Evolutionary conservation across 1,140 invertebrate genomes (phyloP).

Genomic region (Drosophila lacertosa): DNA sequence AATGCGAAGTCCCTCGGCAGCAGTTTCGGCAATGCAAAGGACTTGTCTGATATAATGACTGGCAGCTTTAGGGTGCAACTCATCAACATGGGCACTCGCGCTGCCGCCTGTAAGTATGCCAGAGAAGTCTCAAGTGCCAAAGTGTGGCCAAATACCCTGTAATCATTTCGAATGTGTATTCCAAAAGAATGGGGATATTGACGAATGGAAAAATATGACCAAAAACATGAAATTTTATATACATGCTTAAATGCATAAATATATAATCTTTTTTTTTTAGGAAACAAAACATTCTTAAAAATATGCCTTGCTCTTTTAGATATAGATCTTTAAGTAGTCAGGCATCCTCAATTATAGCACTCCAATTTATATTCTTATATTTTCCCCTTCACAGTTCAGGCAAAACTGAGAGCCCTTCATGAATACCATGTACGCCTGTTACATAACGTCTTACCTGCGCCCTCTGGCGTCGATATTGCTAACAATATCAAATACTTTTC

Average conservation of each 20-base stretch:
- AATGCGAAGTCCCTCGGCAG: conserved; percentile 83
- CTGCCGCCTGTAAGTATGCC: conserved; percentile 88
- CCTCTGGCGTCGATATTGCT: conserved; percentile 97
- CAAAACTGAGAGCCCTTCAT: conserved; percentile 98
- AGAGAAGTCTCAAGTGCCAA: conserved; percentile 53
- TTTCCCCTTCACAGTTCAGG: conserved; percentile 90
- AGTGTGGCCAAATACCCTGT: not conserved
- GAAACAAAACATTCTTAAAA: too few relatives aligned
- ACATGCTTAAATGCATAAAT: too few relatives aligned
- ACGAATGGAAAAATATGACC: too few relatives aligned
- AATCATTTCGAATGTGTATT: not conserved
- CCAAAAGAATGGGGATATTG: too few relatives aligned
- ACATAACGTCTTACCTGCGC: conserved; percentile 95
- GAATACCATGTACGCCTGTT: conserved; percentile 97
- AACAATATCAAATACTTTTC: conserved; percentile 99
- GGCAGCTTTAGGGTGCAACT: conserved; percentile 87
- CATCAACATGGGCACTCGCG: conserved; percentile 90
- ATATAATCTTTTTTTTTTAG: too few relatives aligned
- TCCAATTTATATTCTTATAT: too few relatives aligned
- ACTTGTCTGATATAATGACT: conserved; percentile 84
- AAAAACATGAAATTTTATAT: too few relatives aligned
- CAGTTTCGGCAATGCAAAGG: conserved; percentile 83
- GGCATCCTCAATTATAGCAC: too few relatives aligned
- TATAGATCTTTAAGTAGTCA: too few relatives aligned
- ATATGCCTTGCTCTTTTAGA: too few relatives aligned